Evolutionary conservation across 2,797 vertebrate genomes (phyloP).

Genomic region (Chrysocyon brachyurus): DNA sequence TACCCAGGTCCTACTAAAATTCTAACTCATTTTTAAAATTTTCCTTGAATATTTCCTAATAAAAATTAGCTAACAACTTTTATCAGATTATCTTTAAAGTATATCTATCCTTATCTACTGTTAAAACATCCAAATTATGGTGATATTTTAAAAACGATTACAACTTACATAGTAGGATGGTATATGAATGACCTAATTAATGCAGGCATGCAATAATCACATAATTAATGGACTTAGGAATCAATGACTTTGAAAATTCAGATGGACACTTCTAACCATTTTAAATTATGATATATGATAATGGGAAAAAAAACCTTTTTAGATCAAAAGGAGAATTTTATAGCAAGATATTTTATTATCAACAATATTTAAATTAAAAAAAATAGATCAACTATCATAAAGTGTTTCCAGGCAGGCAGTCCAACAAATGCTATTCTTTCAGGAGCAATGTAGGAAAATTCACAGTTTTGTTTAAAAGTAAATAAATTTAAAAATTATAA

Average conservation of each 20-base stretch:
- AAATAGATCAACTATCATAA: background rate
- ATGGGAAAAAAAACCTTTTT: background rate
- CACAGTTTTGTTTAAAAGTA: background rate
- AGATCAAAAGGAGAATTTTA: background rate
- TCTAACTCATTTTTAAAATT: background rate
- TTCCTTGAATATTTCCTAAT: background rate
- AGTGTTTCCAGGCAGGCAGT: background rate
- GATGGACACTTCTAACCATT: background rate
- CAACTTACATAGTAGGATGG: background rate
- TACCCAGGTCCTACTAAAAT: background rate
- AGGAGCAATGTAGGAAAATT: background rate
- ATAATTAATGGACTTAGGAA: constrained; percentile 12
- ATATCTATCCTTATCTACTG: background rate
- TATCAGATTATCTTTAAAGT: background rate
- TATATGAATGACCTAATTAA: background rate
- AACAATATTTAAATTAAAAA: background rate
- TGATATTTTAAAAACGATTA: constrained; percentile 17
- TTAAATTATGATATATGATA: background rate
- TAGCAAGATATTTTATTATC: background rate
- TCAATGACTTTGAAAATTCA: constrained; percentile 29
- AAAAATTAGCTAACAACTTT: background rate
- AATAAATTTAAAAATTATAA: background rate
- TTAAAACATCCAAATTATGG: background rate
- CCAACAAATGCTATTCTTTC: background rate
- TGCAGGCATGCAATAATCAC: background rate